Evolutionary conservation across 2,888 invertebrate species (phyloP).

Genomic region (Pyrrhia umbra): DNA sequence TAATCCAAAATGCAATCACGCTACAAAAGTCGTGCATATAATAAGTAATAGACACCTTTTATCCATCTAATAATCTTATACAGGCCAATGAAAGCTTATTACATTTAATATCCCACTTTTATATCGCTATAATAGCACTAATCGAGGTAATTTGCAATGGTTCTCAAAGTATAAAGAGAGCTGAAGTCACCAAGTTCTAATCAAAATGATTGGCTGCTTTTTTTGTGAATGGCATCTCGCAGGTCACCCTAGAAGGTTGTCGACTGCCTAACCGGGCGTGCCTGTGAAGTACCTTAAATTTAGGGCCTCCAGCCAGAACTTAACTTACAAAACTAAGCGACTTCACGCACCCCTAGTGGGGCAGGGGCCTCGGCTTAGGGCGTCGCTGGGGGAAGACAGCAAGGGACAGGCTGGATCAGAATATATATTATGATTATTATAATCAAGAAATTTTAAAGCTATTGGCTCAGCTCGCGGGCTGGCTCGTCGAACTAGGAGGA

Average conservation of each 20-base stretch:
- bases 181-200: not conserved
- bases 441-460: no score
- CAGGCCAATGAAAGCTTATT: slow-evolving; percentile 63
- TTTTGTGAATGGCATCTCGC: not conserved
- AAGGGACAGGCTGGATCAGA: no score
- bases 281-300: no score
- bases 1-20: slow-evolving; percentile 52
- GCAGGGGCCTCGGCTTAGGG: no score
- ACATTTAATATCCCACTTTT: slow-evolving; percentile 66
- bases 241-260: no score
- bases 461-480: no score
- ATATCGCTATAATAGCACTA: slow-evolving; percentile 64
- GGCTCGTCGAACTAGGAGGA: no score
- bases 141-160: slow-evolving; percentile 53
- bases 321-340: no score
- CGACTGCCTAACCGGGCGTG: not conserved
- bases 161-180: slow-evolving; percentile 48
- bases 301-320: no score
- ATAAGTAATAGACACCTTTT: slow-evolving; percentile 37
- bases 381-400: no score
- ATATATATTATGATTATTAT: no score
- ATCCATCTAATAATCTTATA: slow-evolving; percentile 54
- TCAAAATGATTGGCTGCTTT: slow-evolving; percentile 4
- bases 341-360: no score
- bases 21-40: slow-evolving; percentile 19